Conservation (phyloP, 2,113 vertebrate species). For the Castor canadensis region DNA sequence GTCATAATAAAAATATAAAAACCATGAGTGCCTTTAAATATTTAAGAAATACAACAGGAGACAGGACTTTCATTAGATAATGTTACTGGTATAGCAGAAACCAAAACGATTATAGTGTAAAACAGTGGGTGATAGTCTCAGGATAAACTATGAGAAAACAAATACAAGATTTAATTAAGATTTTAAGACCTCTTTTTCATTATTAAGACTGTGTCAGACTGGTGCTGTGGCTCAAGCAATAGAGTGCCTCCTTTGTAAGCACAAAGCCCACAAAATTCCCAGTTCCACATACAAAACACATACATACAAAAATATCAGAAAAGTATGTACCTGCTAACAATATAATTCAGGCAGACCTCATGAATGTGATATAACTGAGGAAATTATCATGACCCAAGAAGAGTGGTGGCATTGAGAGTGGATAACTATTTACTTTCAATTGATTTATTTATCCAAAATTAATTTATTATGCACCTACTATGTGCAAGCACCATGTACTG, state of each 20-base stretch:
- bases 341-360: slow-evolving; percentile 29
- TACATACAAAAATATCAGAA: too few species aligned
- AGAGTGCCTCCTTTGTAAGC: too few species aligned
- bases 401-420: not conserved
- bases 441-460: slow-evolving; percentile 7
- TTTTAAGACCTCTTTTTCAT: slow-evolving; percentile 51
- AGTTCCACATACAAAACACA: too few species aligned
- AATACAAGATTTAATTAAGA: slow-evolving; percentile 59
- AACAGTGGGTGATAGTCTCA: slow-evolving; percentile 36
- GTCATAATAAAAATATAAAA: slow-evolving; percentile 60
- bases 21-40: slow-evolving; percentile 62
- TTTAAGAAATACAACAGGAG: slow-evolving; percentile 65
- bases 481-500: not conserved
- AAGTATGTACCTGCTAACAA: not conserved
- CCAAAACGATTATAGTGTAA: slow-evolving; percentile 37
- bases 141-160: slow-evolving; percentile 31
- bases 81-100: slow-evolving; percentile 44
- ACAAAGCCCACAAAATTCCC: too few species aligned
- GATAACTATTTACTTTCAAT: slow-evolving; percentile 27
- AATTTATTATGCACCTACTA: not conserved
- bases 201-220: too few species aligned
- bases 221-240: too few species aligned
- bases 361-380: not conserved
- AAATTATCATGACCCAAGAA: slow-evolving; percentile 18
- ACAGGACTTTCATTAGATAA: slow-evolving; percentile 52